Evolutionary conservation across 2,797 vertebrate genomes (phyloP).

Genomic region (Pseudomugil gertrudae): DNA sequence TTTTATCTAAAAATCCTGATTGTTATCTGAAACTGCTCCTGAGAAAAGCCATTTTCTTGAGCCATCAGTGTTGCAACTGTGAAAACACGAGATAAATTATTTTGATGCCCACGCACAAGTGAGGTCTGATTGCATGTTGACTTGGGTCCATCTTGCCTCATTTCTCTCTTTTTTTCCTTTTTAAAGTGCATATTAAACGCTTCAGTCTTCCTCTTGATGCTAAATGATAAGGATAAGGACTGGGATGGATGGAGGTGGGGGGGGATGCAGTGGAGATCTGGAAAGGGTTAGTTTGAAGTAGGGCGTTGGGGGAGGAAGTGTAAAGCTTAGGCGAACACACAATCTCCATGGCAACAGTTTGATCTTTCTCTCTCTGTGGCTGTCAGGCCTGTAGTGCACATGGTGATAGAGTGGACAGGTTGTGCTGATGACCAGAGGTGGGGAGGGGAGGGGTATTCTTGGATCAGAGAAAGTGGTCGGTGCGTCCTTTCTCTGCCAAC

Average conservation of each 20-base stretch:
- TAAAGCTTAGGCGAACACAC: conserved; percentile 78
- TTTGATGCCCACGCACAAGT: conserved; percentile 34
- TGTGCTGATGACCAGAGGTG: conserved; percentile 74
- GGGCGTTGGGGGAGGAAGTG: conserved; percentile 66
- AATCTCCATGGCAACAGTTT: conserved; percentile 84
- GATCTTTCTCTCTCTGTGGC: conserved; percentile 74
- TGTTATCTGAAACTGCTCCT: conserved; percentile 29
- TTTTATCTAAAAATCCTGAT: background rate
- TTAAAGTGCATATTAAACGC: conserved; percentile 11
- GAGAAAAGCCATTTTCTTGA: conserved; percentile 35
- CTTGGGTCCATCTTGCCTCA: conserved; percentile 9
- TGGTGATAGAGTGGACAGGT: conserved; percentile 78
- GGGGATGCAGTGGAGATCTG: conserved; percentile 69
- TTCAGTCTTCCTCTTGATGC: conserved; percentile 32
- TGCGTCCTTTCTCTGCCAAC: conserved; percentile 22
- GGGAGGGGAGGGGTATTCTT: conserved; percentile 21
- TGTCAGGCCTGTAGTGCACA: conserved; percentile 74
- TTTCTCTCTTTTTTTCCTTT: conserved; percentile 1
- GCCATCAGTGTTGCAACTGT: conserved; percentile 23
- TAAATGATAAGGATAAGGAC: conserved; percentile 34
- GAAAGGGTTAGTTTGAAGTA: conserved; percentile 77
- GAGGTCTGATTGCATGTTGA: conserved; percentile 41
- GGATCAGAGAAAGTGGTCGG: conserved; percentile 53
- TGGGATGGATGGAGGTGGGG: conserved; percentile 16
- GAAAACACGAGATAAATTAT: conserved; percentile 26